Base-by-base conservation (phyloP, 2,888 invertebrate genomes). In the Acrocera orbiculus region DNA sequence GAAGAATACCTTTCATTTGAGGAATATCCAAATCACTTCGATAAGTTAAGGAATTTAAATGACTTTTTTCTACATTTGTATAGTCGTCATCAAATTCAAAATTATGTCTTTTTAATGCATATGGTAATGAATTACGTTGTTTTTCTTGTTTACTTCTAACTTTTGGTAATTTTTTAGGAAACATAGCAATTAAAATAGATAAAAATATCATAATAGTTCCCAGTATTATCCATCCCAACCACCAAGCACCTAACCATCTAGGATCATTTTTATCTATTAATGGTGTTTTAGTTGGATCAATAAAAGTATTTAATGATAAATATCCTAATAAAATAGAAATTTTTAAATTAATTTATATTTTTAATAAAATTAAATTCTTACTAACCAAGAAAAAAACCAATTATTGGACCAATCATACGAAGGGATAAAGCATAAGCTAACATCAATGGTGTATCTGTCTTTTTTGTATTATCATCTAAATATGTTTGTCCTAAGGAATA, bases 221-320 rank as follows among this genome's bases (percentile, higher is more conserved):
- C 8, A 62, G 41, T 20, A 69, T 58, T 16, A 67, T 62, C 69
- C 70, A 70, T 10, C 73, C 77, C n/a, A 77, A 56, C 78, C 78
- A 79, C 77, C 77, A 79, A 8, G 78, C 77, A 14, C 78, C 79
- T 42, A 60, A 53, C 77, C 77, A 79, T 42, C 76, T 59, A 3
- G 76, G 74, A 51, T 73, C 70, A 36, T 64, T 62, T 28, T 61
- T 60, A 28, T 62, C 63, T 20, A 73, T 72, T 7, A 71, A 49
- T 1, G 73, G 73, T 7, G 68, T 70, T 29, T 70, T 58, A 2
- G 53, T 56, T 1, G 72, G 70, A 47, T 70, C 69, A 34, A 74
- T 70, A 46, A 69, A 74, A 2, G 66, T 47, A 43, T 64, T 68
- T 5, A 73, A 48, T 6, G 65, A 64, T 3, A 55, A 22, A 30